Base-by-base conservation (phyloP, 2,113 vertebrate genomes). In the Paramisgurnus dabryanus region DNA sequence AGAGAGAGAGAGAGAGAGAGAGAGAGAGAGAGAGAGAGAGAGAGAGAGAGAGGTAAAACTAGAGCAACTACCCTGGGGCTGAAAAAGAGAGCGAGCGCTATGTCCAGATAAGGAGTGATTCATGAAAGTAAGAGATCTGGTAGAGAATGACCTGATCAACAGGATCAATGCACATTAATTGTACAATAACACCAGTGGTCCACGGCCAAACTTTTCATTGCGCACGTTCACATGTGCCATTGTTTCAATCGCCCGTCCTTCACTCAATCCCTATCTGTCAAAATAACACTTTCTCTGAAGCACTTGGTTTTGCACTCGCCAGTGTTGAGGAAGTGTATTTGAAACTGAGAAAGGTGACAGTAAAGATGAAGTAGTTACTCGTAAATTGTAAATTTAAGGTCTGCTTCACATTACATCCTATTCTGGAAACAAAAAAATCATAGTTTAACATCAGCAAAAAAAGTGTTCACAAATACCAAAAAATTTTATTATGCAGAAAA, bases 71-170 rank as follows among this genome's bases (percentile, higher is more conserved):
- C 72, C 66, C 41, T 40, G 50, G 67, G 60, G 57, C 45, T 18
- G 58, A 50, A 18, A 65, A 22, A 50, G 17, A 63, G 50, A 82
- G 71, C 67, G 73, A 12, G 79, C 86, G 90, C 88, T 84, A 85
- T 85, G 83, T 88, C 87, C 89, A 90, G 88, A 92, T 92, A 92
- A 91, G 90, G 86, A 89, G 85, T 89, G 89, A 91, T 91, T 90
- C 90, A 88, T 78, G 85, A 86, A 85, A 80, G 86, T 82, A 87
- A 86, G 77, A 47, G 55, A 61, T 80, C 80, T 76, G 85, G 80
- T 79, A 76, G 81, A 88, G 87, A 88, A 88, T 87, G 86, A 90
- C 86, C 89, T 79, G 75, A 87, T 85, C 88, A 89, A 91, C 89
- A 85, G 88, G 87, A 91, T 92, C 88, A 79, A 94, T 93, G 85